Percentiles rank a stretch among this genome's conserved stretches.
Evolutionary conservation across 1,140 invertebrate genomes (phyloP).

Genomic region (Magallana ariakensis): DNA sequence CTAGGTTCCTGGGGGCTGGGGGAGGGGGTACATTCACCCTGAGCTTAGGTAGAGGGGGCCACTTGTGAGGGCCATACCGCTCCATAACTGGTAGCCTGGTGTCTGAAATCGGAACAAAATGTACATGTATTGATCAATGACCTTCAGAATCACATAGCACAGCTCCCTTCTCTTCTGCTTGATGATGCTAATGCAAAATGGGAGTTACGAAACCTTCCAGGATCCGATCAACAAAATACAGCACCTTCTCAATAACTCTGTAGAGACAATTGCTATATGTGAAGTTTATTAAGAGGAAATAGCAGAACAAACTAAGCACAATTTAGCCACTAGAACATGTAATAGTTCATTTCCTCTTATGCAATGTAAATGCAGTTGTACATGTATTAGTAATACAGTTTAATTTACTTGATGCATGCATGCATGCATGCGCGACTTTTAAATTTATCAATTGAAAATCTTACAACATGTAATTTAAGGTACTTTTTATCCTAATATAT

Average conservation of each 20-base stretch:
- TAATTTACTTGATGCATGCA: too few relatives aligned
- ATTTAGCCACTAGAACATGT: too few relatives aligned
- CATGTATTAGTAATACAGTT: too few relatives aligned
- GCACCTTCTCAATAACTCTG: neutral
- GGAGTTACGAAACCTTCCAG: neutral
- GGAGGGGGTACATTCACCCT: neutral
- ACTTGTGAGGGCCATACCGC: constrained; percentile 28
- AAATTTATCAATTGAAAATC: neutral
- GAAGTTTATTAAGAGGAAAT: neutral
- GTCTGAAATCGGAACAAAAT: constrained; percentile 2
- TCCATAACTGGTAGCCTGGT: constrained; percentile 29
- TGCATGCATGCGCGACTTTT: too few relatives aligned
- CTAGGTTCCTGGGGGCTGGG: neutral
- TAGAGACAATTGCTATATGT: neutral
- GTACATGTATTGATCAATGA: constrained; percentile 15
- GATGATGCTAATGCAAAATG: neutral
- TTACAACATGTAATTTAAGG: neutral
- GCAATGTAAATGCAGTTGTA: too few relatives aligned
- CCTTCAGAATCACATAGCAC: constrained; percentile 3
- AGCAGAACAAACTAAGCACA: too few relatives aligned
- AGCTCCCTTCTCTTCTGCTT: neutral
- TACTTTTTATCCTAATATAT: neutral
- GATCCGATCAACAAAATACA: neutral
- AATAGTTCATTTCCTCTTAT: neutral
- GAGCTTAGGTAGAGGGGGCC: constrained; percentile 15